Base-by-base conservation (phyloP, 1,140 invertebrate genomes). In the Micrasema minimum region DNA sequence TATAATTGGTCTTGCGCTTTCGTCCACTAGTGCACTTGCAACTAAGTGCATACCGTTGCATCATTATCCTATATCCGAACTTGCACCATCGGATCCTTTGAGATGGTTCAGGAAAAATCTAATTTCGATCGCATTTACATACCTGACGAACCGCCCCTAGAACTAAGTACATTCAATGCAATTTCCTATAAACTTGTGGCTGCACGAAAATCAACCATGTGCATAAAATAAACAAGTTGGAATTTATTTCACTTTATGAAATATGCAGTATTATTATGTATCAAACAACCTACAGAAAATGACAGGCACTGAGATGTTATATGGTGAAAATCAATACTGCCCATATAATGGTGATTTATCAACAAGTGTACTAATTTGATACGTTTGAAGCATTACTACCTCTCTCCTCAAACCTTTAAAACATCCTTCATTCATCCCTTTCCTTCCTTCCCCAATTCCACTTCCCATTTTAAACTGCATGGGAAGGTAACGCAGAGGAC, bases 171-270 rank as follows among this genome's bases (percentile, higher is more conserved):
- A 16, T n/a, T 45, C 18, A 14, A 16, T 45, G 43, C 43, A 16
- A n/a, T 45, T 45, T 16, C n/a, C 18, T 45, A 45, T 45, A 45
- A 43, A 6, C n/a, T 4, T 45, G 18, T 45, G n/a, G 43, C n/a
- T 1, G n/a, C 18, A 6, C 5, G n/a, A 7, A 16, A 6, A 14
- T 0, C 3, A 7, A 45, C 4, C 2, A 45, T 6, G 1, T n/a
- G 3, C n/a, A 6, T n/a, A 7, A 45, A 45, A 6, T n/a, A 16
- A 14, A 14, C 4, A 16, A 6, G 38, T 9, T 2, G n/a, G 3
- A 45, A 45, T n/a, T 45, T 45, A 45, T 45, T 16, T n/a, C n/a
- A n/a, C n/a, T n/a, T n/a, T n/a, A n/a, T 45, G 9, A 43, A 45
- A 45, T 14, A 14, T 45, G 12, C n/a, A 14, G n/a, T 43, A 43